A percentile compares a stretch with the other conserved stretches of the same genome.
Conservation (phyloP, 2,888 invertebrate genomes). For the Euproctis similis region DNA sequence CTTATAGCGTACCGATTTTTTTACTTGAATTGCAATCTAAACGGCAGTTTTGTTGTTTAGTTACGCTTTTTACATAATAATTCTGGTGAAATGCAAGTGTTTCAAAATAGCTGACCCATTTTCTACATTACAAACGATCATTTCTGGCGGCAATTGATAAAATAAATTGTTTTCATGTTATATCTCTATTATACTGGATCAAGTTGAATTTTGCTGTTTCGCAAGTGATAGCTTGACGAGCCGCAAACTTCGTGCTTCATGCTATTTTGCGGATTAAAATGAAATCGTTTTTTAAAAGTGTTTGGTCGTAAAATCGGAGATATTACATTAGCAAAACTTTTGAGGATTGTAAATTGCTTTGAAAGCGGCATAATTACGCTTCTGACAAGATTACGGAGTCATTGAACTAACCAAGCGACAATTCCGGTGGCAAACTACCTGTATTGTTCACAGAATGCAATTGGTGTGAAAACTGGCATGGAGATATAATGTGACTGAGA, state of each 20-base stretch:
- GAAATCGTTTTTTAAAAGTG: constrained; percentile 17
- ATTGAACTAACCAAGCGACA: constrained; percentile 44
- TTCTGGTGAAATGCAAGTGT: constrained; percentile 1
- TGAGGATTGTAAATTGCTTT: constrained; percentile 19
- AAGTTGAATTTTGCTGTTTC: constrained; percentile 6
- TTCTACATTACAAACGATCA: not conserved
- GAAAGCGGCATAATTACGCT: constrained; percentile 21
- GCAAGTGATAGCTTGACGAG: constrained; percentile 15
- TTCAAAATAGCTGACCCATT: not conserved
- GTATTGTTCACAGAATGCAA: constrained; percentile 55
- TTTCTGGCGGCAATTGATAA: not conserved
- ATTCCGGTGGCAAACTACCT: constrained; percentile 36
- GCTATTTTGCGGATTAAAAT: constrained; percentile 18
- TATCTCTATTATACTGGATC: constrained; percentile 1
- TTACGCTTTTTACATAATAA: not conserved
- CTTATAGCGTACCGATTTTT: constrained; percentile 14
- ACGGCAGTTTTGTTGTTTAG: constrained; percentile 1
- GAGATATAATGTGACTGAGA: constrained; percentile 36
- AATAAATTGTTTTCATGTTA: constrained; percentile 1
- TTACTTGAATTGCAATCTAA: constrained; percentile 11
- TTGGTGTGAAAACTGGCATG: constrained; percentile 61
- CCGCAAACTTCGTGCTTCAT: constrained; percentile 8
- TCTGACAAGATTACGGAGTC: constrained; percentile 33
- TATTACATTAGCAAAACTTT: constrained; percentile 15
- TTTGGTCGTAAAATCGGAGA: constrained; percentile 12